Evolutionary conservation across 1,140 invertebrate genomes (phyloP).

Genomic region (Carcinoscorpius rotundicauda): DNA sequence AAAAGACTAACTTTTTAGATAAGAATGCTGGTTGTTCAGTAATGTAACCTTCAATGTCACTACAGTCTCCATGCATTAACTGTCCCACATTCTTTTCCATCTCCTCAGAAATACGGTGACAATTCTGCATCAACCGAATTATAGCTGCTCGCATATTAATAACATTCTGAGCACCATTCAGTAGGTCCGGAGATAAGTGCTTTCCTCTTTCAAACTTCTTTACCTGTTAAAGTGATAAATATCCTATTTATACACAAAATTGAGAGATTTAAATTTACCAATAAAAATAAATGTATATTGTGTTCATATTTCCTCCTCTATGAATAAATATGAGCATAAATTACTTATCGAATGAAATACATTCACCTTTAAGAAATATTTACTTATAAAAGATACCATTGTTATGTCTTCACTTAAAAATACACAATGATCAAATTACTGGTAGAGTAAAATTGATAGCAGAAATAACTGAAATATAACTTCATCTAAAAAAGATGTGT

Average conservation of each 20-base stretch:
- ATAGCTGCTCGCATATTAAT: conserved; percentile 36
- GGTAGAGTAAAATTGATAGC: no score
- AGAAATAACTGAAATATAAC: no score
- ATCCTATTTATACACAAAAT: not conserved
- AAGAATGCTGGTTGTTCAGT: conserved; percentile 35
- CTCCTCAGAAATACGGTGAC: conserved; percentile 36
- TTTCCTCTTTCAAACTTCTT: conserved; percentile 31
- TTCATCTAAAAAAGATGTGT: no score
- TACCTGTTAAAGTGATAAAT: conserved; percentile 24
- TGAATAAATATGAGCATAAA: no score
- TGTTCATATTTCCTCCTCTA: no score
- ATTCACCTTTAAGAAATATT: no score
- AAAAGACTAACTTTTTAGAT: conserved; percentile 28
- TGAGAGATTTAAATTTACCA: conserved; percentile 5
- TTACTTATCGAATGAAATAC: no score
- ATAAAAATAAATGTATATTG: conserved; percentile 8
- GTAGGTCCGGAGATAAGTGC: conserved; percentile 31
- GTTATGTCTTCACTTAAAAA: no score
- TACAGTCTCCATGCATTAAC: conserved; percentile 27
- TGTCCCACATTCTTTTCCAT: conserved; percentile 36
- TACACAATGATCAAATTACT: no score
- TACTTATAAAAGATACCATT: no score
- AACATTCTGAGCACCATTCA: conserved; percentile 36
- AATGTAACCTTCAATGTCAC: conserved; percentile 27
- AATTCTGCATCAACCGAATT: conserved; percentile 37